phyloP scores from a whole-genome alignment of 2,797 vertebrate species.

The Sibirionetta formosa region DNA sequence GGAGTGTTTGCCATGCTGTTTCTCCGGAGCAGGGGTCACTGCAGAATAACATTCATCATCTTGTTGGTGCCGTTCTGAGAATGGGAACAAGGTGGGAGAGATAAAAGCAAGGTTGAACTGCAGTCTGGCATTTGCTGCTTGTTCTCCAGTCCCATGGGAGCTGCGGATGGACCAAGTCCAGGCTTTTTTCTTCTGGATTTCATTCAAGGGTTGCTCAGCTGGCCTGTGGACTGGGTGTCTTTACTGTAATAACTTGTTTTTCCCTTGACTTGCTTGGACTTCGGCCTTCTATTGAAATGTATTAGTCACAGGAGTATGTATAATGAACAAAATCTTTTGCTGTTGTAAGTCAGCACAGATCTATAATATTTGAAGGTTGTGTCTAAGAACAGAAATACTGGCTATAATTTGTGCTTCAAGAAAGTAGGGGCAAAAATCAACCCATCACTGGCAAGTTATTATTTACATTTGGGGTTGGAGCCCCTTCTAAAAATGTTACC shows the following conservation, averaged over 20 bases:
- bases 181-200: conserved; percentile 38
- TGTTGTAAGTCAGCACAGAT: not conserved
- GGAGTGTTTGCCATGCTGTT: conserved; percentile 54
- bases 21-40: conserved; percentile 43
- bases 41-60: conserved; percentile 68
- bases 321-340: not conserved
- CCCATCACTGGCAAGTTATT: not conserved
- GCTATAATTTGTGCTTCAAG: not conserved
- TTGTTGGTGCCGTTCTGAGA: conserved; percentile 31
- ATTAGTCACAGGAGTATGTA: not conserved
- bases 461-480: not conserved
- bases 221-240: conserved; percentile 1
- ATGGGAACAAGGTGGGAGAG: conserved; percentile 65
- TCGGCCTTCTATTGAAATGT: not conserved
- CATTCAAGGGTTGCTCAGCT: conserved; percentile 23
- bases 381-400: not conserved
- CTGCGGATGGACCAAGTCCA: not conserved
- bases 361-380: not conserved
- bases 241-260: conserved; percentile 31
- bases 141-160: conserved; percentile 14
- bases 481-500: not conserved
- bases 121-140: conserved; percentile 23
- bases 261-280: not conserved
- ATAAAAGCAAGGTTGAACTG: conserved; percentile 28
- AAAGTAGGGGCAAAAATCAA: not conserved